These are phyloP conservation scores for Lacanobia wlatinum DNA, from an alignment of 2,888 invertebrate species.

Conservation along the genomic window DNA sequence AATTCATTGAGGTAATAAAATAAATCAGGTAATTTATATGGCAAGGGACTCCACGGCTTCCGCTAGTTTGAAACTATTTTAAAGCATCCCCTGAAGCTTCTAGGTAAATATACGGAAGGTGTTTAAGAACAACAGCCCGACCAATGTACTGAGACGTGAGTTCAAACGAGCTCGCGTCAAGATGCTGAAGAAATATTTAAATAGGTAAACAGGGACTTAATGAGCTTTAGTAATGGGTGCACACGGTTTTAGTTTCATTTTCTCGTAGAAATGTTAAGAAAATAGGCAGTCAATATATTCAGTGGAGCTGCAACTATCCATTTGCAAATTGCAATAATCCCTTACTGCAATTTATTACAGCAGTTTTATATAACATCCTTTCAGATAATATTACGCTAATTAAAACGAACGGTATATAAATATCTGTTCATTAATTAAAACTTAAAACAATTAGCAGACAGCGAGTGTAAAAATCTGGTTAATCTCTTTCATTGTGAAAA, in stretches of 20 bases:
- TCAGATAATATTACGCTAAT: conserved; percentile 3
- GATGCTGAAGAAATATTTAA: conserved; percentile 11
- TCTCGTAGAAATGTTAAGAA: neutral
- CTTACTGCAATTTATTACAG: neutral
- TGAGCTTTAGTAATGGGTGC: neutral
- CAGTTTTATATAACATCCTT: neutral
- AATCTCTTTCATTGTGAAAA: conserved; percentile 36
- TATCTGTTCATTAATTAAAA: conserved; percentile 3
- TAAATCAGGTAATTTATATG: conserved; percentile 58
- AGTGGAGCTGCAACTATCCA: neutral
- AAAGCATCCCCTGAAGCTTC: conserved; percentile 42
- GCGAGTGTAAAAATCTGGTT: conserved; percentile 39
- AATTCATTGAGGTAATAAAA: conserved; percentile 61
- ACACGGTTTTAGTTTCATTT: neutral
- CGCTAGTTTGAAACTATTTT: conserved; percentile 53
- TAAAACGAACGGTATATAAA: neutral
- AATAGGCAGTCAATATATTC: neutral
- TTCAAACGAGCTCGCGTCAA: conserved; percentile 32
- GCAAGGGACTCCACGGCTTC: conserved; percentile 46
- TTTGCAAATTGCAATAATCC: neutral
- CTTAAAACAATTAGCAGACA: conserved; percentile 31
- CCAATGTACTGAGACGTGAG: conserved; percentile 30
- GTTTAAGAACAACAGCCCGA: conserved; percentile 53
- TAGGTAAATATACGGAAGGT: conserved; percentile 50
- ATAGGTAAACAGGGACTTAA: conserved; percentile 8